Evolutionary conservation across 2,113 vertebrate species (phyloP), one percentile per base, ranked within the genome.

Genomic region (Anarrhichthys ocellatus): DNA sequence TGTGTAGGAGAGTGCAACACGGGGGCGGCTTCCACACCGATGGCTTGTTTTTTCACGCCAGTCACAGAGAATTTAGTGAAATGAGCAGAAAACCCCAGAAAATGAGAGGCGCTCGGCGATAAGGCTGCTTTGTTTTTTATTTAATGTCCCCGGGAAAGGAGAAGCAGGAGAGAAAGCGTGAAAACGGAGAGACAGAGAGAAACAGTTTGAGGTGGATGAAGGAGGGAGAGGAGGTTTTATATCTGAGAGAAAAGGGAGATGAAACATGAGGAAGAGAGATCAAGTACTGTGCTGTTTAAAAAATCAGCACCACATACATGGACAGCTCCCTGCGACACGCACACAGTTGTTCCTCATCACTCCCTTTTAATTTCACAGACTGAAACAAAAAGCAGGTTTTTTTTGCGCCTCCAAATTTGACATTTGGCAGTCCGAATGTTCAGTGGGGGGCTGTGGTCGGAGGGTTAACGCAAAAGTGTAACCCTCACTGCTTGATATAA

Each of bases 281-380:
- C 4, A 4, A 52, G n/a, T 24, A 58, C 24, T 46, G 34, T 7
- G 6, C 24, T 44, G 52, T 38, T 42, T 29, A 22, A 52, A 3
- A 34, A 32, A 50, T 71, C 58, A 79, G 67, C n/a, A 63, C 56
- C 63, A 18, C 48, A 6, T 8, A 14, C 34, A 59, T 7, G 32
- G 81, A 78, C 68, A 83, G 81, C 67, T 83, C 81, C 73, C 29
- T 38, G 2, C 0, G 6, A 29, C 63, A 78, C 63, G 29, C 44
- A 52, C 61, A 64, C 34, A 38, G 20, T 40, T 38, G 22, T 18
- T 10, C 24, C 24, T 1, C 48, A 36, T 50, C 6, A 8, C 10
- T 11, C 29, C 18, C 17, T 15, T 34, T 42, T 38, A 17, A 42
- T 29, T 29, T 17, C 18, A 18, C 15, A 7, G n/a, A 20, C 24